Base-by-base conservation (phyloP, 2,113 vertebrate genomes). In the Thymallus thymallus region DNA sequence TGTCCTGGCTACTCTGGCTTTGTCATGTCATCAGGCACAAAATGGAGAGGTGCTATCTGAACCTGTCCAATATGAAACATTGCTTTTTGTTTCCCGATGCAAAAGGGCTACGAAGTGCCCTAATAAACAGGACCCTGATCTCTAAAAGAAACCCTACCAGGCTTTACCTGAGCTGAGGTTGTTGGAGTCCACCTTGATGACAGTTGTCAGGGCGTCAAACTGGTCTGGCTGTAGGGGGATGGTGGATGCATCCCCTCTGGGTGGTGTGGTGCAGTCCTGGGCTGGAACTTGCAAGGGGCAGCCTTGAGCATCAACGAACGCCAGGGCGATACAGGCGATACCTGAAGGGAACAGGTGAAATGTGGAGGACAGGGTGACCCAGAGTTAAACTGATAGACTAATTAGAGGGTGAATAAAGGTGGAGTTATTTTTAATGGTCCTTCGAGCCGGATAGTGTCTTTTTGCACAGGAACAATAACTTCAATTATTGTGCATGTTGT, bases 301-400 rank as follows among this genome's bases (percentile, higher is more conserved):
- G 35, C 95, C 94, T 0, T 85, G 88, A 65, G 91, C 89, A 66
- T 98, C 94, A 86, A 98, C 93, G 0, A 98, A 97, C 0, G 96
- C 95, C 51, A 99, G 91, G 0, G 95, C 93, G 30, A 99, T 96
- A 86, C 98, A 99, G 0, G 96, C 96, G 0, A 99, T 96, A 62
- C 98, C 98, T 99, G 81, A 6, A 45, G 61, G 5, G 23, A 26
- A 77, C 45, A 81, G 22, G 3, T 56, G 13, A 56, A 1, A 56
- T 18, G 20, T 29, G 23, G 26, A 30, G 24, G 26, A 56, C 5
- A 51, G 48, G 48, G 12, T 51, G 48, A 51, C 12, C 48, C 16
- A 51, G 48, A 51, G 48, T 18, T 16, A 4, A 1, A 51, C 5
- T 51, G 12, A 51, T 16, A 18, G 48, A 51, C 35, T 41, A 41